A percentile compares a stretch with the other conserved stretches of the same genome.
Conservation (phyloP, 2,113 vertebrate species). For the Cranoglanis bouderius region DNA sequence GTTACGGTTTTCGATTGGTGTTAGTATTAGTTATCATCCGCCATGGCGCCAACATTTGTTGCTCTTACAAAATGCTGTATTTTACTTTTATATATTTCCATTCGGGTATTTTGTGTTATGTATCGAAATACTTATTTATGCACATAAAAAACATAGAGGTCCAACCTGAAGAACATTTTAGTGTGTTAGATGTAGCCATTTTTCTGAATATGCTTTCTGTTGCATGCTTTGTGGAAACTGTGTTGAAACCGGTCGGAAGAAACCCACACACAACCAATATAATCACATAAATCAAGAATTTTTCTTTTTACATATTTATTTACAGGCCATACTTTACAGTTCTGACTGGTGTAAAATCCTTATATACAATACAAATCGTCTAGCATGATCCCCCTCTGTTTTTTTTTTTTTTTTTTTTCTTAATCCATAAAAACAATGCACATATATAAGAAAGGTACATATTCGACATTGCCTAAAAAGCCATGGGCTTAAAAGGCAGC, state of each 20-base stretch:
- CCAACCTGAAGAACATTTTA: neutral
- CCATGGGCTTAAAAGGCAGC: neutral
- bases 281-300: neutral
- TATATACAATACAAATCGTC: constrained; percentile 36
- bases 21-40: neutral
- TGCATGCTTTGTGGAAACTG: neutral
- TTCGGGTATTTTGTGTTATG: neutral
- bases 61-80: neutral
- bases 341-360: constrained; percentile 8
- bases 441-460: neutral
- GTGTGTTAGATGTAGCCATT: neutral
- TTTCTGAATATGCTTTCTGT: neutral
- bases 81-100: neutral
- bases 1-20: neutral
- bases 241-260: neutral
- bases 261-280: neutral
- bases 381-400: neutral
- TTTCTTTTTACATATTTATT: constrained; percentile 32
- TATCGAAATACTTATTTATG: neutral
- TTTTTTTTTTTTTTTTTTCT: neutral
- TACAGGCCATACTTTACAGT: constrained; percentile 25
- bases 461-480: neutral
- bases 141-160: neutral
- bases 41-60: no score
- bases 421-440: neutral